Evolutionary conservation across 2,888 invertebrate genomes (phyloP).

Genomic region (Eristalinus sepulchralis): DNA sequence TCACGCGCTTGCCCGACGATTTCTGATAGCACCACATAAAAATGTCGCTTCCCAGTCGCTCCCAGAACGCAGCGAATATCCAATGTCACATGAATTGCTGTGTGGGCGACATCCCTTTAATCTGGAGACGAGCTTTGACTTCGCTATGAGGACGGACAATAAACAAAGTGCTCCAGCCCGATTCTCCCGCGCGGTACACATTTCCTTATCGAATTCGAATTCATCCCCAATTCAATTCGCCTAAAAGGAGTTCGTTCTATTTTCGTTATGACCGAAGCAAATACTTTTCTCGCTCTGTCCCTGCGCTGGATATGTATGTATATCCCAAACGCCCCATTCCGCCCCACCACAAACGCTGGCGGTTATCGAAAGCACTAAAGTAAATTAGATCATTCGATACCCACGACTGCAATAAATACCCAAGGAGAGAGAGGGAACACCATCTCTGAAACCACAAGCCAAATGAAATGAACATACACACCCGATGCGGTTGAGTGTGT

Average conservation of each 20-base stretch:
- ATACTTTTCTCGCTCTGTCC: background rate
- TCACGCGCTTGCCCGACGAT: background rate
- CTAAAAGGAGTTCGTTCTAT: constrained; percentile 16
- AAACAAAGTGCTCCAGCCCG: background rate
- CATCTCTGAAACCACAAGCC: constrained; percentile 11
- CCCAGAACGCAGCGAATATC: background rate
- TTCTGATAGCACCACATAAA: no score
- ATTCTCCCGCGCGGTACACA: background rate
- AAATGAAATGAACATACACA: constrained; percentile 5
- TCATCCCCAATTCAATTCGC: constrained; percentile 25
- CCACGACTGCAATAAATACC: constrained; percentile 27
- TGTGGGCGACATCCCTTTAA: background rate
- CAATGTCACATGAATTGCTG: background rate
- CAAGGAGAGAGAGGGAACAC: background rate
- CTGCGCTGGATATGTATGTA: background rate
- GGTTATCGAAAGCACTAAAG: constrained; percentile 44
- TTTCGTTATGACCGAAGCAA: constrained; percentile 1
- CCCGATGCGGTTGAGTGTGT: background rate
- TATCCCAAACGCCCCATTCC: constrained; percentile 3
- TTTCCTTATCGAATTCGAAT: constrained; percentile 17
- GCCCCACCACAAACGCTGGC: background rate
- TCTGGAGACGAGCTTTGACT: background rate
- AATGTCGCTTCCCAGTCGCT: background rate
- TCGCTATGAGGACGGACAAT: background rate
- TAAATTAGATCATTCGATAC: constrained; percentile 57